Base-by-base conservation (phyloP, 1,140 invertebrate species). In the Hormaphis cornu region DNA sequence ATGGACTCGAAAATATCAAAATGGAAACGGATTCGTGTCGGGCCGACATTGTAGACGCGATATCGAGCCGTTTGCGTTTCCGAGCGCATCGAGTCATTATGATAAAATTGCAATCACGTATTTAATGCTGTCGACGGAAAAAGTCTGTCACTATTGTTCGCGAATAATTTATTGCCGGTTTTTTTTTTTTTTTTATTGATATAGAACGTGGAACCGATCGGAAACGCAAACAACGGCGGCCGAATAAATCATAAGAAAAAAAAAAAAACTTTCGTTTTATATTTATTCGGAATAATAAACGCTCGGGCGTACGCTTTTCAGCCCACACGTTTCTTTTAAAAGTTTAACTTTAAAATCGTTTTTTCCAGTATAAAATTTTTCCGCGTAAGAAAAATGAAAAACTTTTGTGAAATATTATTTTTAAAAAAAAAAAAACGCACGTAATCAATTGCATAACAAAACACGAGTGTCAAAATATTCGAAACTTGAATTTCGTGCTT, bases 211-310 rank as follows among this genome's bases (percentile, higher is more conserved):
- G 14, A 58, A 56, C 22, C 40, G 9, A 58, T 58, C 54, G n/a
- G n/a, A 40, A 58, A 40, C 14, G 33, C 33, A 22, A 56, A 56
- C 14, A 37, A 56, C 12, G 1, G 6, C 54, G 35, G 14, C 14
- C 16, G n/a, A 58, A 58, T 58, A 40, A 58, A 58, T 58, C 33
- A 58, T 26, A 40, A n/a, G n/a, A n/a, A n/a, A n/a, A n/a, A n/a
- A n/a, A n/a, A n/a, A n/a, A n/a, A 24, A n/a, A 58, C 22, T 58
- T 58, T 12, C 14, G 12, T 54, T 35, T 58, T 58, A 58, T 58
- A 24, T 40, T n/a, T n/a, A n/a, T 24, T 40, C 33, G 20, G 24
- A 24, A n/a, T n/a, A 58, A 58, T 37, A 56, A 24, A 56, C 12
- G 33, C 40, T 2, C 6, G 18, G 9, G 30, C 35, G 20, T 40